A percentile compares a stretch with the other conserved stretches of the same genome.
phyloP scores from a whole-genome alignment of 2,113 vertebrate species.

The Ptilorrhoa leucosticta region DNA sequence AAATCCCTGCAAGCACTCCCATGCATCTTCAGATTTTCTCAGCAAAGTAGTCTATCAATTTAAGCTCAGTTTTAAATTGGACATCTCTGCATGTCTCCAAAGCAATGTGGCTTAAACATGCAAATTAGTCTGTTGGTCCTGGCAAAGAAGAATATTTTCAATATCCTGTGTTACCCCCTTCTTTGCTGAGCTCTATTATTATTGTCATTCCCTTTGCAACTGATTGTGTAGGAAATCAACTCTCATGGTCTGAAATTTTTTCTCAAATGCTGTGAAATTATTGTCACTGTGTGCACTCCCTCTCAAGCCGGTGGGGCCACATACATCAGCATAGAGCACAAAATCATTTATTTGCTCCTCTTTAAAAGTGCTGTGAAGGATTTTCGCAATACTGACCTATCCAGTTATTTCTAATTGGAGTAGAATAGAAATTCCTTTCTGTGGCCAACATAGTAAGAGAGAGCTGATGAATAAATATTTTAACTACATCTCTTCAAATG shows the following conservation, averaged over 20 bases:
- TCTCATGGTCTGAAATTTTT: not conserved
- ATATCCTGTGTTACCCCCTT: not conserved
- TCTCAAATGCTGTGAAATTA: not conserved
- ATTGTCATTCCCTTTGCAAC: not conserved
- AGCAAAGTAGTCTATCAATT: not conserved
- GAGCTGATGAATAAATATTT: not conserved
- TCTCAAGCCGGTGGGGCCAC: not conserved
- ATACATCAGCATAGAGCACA: not conserved
- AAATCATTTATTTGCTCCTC: not conserved
- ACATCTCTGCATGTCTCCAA: not conserved
- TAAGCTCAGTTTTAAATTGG: not conserved
- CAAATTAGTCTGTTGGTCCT: not conserved
- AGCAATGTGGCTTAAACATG: not conserved
- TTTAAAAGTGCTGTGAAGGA: not conserved
- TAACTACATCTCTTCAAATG: not conserved
- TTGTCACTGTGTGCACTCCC: not conserved
- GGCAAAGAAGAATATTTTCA: not conserved
- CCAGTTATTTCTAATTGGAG: not conserved
- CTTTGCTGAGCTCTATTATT: not conserved
- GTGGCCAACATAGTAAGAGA: not conserved
- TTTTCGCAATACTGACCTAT: not conserved
- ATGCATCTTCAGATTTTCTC: not conserved
- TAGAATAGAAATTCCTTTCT: not conserved
- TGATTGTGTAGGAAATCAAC: not conserved
- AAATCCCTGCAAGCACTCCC: not conserved